Percentiles rank a stretch among this genome's conserved stretches.
phyloP scores from a whole-genome alignment of 2,888 invertebrate species.

The Elmis aenea region DNA sequence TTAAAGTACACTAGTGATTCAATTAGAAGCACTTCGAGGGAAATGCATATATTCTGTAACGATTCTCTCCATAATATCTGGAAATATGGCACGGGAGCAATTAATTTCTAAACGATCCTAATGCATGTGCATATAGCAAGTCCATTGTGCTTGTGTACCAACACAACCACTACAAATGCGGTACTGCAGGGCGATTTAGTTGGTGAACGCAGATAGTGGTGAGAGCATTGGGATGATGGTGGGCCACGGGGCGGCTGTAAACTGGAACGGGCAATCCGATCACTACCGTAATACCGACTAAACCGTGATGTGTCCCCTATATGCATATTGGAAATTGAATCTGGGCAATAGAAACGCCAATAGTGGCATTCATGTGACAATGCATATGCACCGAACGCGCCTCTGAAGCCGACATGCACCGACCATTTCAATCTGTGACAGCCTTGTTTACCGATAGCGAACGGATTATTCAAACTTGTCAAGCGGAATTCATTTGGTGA shows the following conservation, averaged over 20 bases:
- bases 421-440: slow-evolving; percentile 45
- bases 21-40: no score
- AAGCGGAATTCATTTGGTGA: slow-evolving; percentile 41
- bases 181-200: slow-evolving; percentile 27
- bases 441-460: slow-evolving; percentile 43
- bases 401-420: slow-evolving; percentile 28
- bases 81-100: slow-evolving; percentile 41
- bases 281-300: slow-evolving; percentile 40
- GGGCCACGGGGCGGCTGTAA: no score
- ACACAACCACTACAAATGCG: slow-evolving; percentile 29
- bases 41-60: no score
- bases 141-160: slow-evolving; percentile 27
- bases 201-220: slow-evolving; percentile 25
- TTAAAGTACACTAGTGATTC: no score
- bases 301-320: slow-evolving; percentile 36
- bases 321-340: slow-evolving; percentile 48
- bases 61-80: slow-evolving; percentile 33
- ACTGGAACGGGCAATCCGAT: slow-evolving; percentile 44
- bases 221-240: slow-evolving; percentile 24
- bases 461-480: slow-evolving; percentile 46
- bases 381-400: slow-evolving; percentile 37
- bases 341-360: slow-evolving; percentile 43
- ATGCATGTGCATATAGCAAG: slow-evolving; percentile 27
- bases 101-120: slow-evolving; percentile 39
- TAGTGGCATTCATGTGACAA: slow-evolving; percentile 41